phyloP scores from a whole-genome alignment of 2,888 invertebrate genomes.

The Drosophila monieri region DNA sequence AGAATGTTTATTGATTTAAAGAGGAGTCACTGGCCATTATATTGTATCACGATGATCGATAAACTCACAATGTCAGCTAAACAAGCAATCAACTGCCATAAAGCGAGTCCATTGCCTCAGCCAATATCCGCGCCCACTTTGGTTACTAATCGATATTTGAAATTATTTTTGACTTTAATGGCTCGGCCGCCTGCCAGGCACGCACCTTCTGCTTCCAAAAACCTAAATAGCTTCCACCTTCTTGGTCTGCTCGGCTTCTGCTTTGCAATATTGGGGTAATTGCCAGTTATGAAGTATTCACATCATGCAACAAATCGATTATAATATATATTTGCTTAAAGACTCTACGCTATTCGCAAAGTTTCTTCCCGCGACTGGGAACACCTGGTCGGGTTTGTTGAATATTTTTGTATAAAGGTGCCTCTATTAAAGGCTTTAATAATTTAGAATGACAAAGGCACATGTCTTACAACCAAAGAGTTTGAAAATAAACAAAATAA shows the following conservation, averaged over 20 bases:
- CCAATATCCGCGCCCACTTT: constrained; percentile 40
- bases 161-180: constrained; percentile 70
- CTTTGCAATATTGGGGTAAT: constrained; percentile 48
- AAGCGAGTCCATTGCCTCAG: constrained; percentile 22
- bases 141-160: constrained; percentile 69
- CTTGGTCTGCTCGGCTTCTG: constrained; percentile 13
- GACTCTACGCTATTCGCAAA: constrained; percentile 9
- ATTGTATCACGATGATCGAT: constrained; percentile 39
- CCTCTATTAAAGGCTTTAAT: background rate
- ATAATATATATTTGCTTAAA: constrained; percentile 61
- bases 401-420: constrained; percentile 8
- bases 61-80: constrained; percentile 29
- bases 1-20: background rate
- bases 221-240: constrained; percentile 12
- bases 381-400: constrained; percentile 37
- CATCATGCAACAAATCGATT: constrained; percentile 76
- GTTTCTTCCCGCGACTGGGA: constrained; percentile 39
- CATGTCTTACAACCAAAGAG: too few relatives aligned
- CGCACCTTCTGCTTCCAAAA: constrained; percentile 30
- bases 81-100: constrained; percentile 44
- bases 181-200: constrained; percentile 32
- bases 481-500: background rate
- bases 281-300: constrained; percentile 57
- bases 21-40: constrained; percentile 39
- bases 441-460: background rate